Evolutionary conservation across 2,797 vertebrate species (phyloP).

Genomic region (Alauda arvensis): DNA sequence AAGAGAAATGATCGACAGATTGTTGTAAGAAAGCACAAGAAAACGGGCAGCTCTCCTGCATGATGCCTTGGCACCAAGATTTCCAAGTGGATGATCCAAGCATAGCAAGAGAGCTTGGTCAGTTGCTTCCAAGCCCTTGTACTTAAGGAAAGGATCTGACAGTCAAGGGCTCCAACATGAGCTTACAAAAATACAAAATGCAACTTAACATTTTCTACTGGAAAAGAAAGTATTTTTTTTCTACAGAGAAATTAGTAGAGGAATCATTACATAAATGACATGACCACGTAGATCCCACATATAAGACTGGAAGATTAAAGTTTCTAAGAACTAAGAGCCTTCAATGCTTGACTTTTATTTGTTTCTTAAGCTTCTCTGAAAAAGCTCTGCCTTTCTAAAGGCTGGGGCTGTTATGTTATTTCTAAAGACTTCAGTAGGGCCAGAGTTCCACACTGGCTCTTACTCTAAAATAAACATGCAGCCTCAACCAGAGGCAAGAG

Average conservation of each 20-base stretch:
- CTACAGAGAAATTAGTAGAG: not conserved
- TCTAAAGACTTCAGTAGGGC: not conserved
- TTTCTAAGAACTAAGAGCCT: not conserved
- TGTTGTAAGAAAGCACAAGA: not conserved
- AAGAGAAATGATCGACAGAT: not conserved
- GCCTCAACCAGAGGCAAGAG: not conserved
- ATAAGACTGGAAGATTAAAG: not conserved
- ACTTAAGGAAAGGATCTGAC: not conserved
- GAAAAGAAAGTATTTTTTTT: not conserved
- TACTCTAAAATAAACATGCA: not conserved
- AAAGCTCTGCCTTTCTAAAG: not conserved
- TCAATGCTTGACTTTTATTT: not conserved
- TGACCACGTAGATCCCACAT: not conserved
- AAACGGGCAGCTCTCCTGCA: not conserved
- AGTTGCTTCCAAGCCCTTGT: not conserved
- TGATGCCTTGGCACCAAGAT: not conserved
- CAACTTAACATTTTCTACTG: not conserved
- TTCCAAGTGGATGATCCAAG: not conserved
- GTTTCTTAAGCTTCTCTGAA: not conserved
- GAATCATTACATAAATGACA: not conserved
- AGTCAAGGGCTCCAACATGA: not conserved
- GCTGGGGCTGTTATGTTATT: not conserved
- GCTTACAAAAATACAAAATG: not conserved
- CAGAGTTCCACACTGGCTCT: not conserved
- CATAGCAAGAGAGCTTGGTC: not conserved